Evolutionary conservation across 2,113 vertebrate species (phyloP), one percentile per base, ranked within the genome.

Genomic region (Turdus rufiventris): DNA sequence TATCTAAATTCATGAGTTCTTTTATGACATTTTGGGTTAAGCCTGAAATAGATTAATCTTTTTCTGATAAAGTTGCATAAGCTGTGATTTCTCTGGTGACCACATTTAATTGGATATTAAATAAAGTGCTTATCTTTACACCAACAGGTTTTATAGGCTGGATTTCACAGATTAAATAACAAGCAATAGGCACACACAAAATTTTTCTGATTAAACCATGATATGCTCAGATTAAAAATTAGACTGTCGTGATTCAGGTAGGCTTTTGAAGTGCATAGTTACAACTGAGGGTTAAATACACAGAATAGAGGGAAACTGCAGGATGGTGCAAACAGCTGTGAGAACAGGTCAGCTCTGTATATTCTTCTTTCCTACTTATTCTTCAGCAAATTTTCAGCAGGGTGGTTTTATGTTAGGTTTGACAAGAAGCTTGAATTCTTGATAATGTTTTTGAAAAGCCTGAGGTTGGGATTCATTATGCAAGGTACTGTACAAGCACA

Each of bases 1-100:
- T 98, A 98, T 98, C 97, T 98, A 98, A 98, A 98, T 98, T 98
- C 98, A 98, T 98, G 98, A 98, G 97, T 97, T 98, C 95, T 97
- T 97, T 96, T 97, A 96, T 97, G 97, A 98, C 97, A 97, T 98
- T 97, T 95, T 97, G 95, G 95, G 96, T 97, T 98, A 98, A 98
- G 96, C 96, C 96, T 97, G 97, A 97, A 98, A 98, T 97, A 97
- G 97, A 98, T 97, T 98, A 98, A 98, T 98, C 97, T 98, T 97
- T 97, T 98, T 95, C 97, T 98, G 98, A 98, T 98, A 98, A 98
- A 98, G 96, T 98, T 98, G 97, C 96, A 96, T 97, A 98, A 98
- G 96, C 97, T 98, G 91, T 97, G 96, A 97, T 98, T 98, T 98
- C 97, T 98, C 97, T 79, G 74, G 97, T 98, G 97, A 97, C 97